Conservation (phyloP, 2,888 invertebrate species). For the Mamestra brassicae region DNA sequence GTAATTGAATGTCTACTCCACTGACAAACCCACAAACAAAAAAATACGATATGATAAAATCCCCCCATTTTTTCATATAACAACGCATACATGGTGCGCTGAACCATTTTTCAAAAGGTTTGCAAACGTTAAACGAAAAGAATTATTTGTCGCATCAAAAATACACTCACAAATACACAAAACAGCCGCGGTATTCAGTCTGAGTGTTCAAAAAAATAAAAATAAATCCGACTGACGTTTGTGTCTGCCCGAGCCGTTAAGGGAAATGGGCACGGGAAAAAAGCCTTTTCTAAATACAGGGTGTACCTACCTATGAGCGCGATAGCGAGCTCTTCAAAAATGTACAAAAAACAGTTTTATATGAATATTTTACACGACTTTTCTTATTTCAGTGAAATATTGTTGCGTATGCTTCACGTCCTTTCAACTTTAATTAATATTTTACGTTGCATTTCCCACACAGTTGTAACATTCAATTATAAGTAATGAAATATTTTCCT, state of each 20-base stretch:
- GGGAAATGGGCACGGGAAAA: constrained; percentile 24
- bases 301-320: neutral
- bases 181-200: constrained; percentile 20
- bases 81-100: constrained; percentile 4
- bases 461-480: constrained; percentile 22
- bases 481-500: constrained; percentile 25
- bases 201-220: constrained; percentile 29
- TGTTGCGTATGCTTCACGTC: constrained; percentile 24
- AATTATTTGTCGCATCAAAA: constrained; percentile 43
- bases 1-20: constrained; percentile 5
- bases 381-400: constrained; percentile 17
- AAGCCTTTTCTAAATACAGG: constrained; percentile 20
- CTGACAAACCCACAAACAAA: constrained; percentile 1
- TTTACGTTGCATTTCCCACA: constrained; percentile 36
- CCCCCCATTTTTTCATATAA: constrained; percentile 4
- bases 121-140: constrained; percentile 25
- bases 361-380: constrained; percentile 14
- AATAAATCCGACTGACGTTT: constrained; percentile 36
- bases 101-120: constrained; percentile 38
- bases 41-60: constrained; percentile 8
- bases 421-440: constrained; percentile 44
- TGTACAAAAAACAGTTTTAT: constrained; percentile 6
- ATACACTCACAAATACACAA: constrained; percentile 12
- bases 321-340: neutral
- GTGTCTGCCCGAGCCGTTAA: constrained; percentile 27